Conservation (phyloP, 2,113 vertebrate species). For the Pygoscelis antarcticus region DNA sequence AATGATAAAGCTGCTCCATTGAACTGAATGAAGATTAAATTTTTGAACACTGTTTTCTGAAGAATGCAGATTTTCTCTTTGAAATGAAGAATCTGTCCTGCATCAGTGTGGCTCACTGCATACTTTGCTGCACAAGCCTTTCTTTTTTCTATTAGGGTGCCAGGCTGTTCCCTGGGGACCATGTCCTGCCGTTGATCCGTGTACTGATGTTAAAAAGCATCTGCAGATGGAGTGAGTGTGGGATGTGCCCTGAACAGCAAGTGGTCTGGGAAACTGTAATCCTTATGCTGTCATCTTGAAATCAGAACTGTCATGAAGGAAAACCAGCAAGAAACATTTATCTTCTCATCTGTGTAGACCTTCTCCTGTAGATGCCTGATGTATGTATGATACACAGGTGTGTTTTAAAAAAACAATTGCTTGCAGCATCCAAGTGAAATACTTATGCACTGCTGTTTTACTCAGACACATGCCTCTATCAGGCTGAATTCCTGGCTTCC, state of each 20-base stretch:
- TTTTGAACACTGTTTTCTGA: constrained; percentile 67
- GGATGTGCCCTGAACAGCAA: not conserved
- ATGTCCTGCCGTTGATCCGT: not conserved
- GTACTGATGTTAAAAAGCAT: not conserved
- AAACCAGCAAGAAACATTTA: not conserved
- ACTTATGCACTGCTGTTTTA: not conserved
- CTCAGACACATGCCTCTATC: not conserved
- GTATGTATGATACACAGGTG: not conserved
- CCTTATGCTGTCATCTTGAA: not conserved
- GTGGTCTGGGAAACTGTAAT: not conserved
- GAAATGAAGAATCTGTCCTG: not conserved
- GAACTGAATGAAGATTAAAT: constrained; percentile 80
- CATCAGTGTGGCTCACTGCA: not conserved
- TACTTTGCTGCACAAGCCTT: not conserved
- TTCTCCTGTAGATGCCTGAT: not conserved
- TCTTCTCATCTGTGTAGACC: not conserved
- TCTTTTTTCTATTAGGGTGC: not conserved
- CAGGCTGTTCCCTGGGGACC: not conserved
- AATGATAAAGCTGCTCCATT: constrained; percentile 84
- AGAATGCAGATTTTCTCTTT: constrained; percentile 69
- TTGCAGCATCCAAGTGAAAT: not conserved
- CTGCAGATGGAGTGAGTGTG: not conserved
- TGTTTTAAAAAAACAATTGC: not conserved
- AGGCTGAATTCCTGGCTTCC: not conserved
- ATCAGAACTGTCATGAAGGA: not conserved